A percentile compares a stretch with the other conserved stretches of the same genome.
Evolutionary conservation across 1,140 invertebrate species (phyloP).

Genomic region (Kradibia gibbosae): DNA sequence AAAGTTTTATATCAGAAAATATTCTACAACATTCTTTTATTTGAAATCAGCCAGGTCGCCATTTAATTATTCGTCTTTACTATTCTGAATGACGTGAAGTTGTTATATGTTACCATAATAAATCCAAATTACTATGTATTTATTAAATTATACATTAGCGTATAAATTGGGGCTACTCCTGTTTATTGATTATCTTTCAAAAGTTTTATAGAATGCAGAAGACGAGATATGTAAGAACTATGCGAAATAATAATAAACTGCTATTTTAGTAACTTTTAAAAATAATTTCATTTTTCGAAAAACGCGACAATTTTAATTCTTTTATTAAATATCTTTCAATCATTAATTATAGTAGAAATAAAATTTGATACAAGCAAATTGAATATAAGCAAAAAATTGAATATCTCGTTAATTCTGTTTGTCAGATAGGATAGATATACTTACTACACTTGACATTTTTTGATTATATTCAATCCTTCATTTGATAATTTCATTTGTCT

Average conservation of each 20-base stretch:
- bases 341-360: too few species aligned
- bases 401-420: too few species aligned
- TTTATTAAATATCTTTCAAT: too few species aligned
- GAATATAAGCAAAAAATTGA: too few species aligned
- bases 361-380: too few species aligned
- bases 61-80: neutral
- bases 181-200: constrained; percentile 5
- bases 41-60: neutral
- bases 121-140: neutral
- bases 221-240: neutral
- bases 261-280: neutral
- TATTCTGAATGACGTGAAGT: neutral
- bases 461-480: too few species aligned
- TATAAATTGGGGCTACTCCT: neutral
- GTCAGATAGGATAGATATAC: too few species aligned
- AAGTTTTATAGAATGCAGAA: neutral
- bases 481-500: too few species aligned
- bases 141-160: neutral
- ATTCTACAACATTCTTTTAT: neutral
- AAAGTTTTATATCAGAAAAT: neutral
- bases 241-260: neutral
- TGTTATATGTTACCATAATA: neutral
- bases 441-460: too few species aligned
- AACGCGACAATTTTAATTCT: too few species aligned
- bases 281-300: too few species aligned